Evolutionary conservation across 2,888 invertebrate genomes (phyloP), one percentile per base, ranked within the genome.

Genomic region (Dryobotodes eremita): DNA sequence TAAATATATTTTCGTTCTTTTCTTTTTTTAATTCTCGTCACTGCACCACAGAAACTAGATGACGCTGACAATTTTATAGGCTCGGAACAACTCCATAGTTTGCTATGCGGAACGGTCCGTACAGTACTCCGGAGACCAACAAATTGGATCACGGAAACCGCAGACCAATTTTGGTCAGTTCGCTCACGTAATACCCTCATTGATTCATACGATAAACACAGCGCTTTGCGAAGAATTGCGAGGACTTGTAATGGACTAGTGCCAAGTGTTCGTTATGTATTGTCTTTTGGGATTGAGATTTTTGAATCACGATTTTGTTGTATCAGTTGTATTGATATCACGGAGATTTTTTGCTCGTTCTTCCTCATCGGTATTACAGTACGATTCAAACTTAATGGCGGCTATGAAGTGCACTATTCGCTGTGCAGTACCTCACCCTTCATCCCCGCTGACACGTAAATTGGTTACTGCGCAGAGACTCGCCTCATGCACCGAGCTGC

Each of bases 161-260:
- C 94, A 94, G 91, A 91, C 91, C 91, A 89, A 93, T 93, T 92
- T 92, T 91, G 92, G 92, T 91, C 92, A 92, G 90, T 92, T 88
- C 85, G 77, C 88, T 90, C 92, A 93, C 92, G 93, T 94, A 94
- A 92, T 89, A 89, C 88, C 73, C 88, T 90, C 91, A 92, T 94
- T 93, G 93, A 93, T 92, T 92, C 90, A 86, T 88, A 88, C 90
- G 90, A 92, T 92, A 91, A 90, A 91, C 90, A 90, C 77, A 87
- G 84, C 82, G 81, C 79, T 90, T 89, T 87, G 77, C 42, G 74
- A 66, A 85, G 82, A 83, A 88, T 86, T 61, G 83, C 79, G 74
- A 75, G 57, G 77, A 84, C 64, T 57, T 55, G 62, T 76, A 84
- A 84, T 84, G 53, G 59, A 31, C 23, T 57, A 13, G 71, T 74